A percentile compares a stretch with the other conserved stretches of the same genome.
Evolutionary conservation across 2,888 invertebrate genomes (phyloP).

Genomic region (Nephrotoma guestfalica): DNA sequence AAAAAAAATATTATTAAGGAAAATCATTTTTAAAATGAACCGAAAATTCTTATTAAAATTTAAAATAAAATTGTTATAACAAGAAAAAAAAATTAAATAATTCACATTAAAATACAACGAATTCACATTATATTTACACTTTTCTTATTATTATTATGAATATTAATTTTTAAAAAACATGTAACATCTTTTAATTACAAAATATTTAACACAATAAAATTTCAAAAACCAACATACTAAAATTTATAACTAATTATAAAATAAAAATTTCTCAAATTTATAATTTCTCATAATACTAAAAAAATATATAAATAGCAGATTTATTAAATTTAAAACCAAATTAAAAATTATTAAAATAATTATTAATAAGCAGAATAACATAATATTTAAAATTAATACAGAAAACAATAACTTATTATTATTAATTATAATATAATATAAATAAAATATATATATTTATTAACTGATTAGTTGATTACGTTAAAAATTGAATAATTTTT

Average conservation of each 20-base stretch:
- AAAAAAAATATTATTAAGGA: background rate
- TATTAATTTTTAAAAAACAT: background rate
- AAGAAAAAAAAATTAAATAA: background rate
- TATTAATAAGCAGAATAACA: background rate
- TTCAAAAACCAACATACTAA: background rate
- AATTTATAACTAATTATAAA: background rate
- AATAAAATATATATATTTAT: background rate
- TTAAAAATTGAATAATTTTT: background rate
- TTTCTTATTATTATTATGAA: background rate
- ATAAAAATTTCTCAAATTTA: background rate
- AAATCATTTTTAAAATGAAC: background rate
- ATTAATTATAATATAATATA: background rate
- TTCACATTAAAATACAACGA: background rate
- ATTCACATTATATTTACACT: background rate
- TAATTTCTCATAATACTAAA: background rate
- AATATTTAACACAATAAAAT: background rate
- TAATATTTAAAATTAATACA: background rate
- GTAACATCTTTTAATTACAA: background rate
- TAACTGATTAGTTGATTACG: background rate
- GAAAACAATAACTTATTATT: background rate
- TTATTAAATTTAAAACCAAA: background rate
- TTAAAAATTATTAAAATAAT: background rate
- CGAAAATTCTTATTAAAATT: background rate
- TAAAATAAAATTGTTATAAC: background rate
- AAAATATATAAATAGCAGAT: background rate